Conservation (phyloP, 2,888 invertebrate species). For the Sycophila texana region DNA sequence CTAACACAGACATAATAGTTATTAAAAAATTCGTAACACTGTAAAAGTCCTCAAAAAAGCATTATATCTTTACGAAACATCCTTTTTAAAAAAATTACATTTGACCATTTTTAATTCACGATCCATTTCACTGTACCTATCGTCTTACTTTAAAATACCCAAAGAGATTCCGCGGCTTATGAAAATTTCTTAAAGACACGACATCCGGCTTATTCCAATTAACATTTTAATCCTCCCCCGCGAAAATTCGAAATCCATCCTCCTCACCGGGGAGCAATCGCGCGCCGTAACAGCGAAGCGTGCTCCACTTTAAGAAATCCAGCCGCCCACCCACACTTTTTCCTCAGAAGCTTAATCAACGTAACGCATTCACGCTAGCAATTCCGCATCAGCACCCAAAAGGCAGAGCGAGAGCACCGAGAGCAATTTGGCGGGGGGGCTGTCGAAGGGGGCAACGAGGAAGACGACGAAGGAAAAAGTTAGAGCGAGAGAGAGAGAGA, state of each 20-base stretch:
- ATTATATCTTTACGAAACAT: no score
- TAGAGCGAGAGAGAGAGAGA: conserved; percentile 31
- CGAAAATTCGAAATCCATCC: background rate
- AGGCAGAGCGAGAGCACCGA: conserved; percentile 26
- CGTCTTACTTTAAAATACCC: no score
- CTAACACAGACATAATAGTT: no score
- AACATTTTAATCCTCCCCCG: background rate
- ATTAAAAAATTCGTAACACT: no score
- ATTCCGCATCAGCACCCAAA: conserved; percentile 42
- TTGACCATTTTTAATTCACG: no score
- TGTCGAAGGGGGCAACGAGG: conserved; percentile 13
- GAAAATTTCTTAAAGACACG: no score
- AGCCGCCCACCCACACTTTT: conserved; percentile 4
- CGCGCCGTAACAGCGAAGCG: background rate
- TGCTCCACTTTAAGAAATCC: conserved; percentile 23
- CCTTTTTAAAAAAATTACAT: no score
- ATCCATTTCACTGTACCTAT: no score
- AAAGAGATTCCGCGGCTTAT: no score
- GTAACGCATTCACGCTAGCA: conserved; percentile 52
- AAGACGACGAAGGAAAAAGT: conserved; percentile 23
- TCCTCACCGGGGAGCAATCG: background rate
- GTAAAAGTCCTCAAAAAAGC: no score
- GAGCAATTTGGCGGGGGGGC: conserved; percentile 39
- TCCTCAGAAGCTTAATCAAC: conserved; percentile 46
- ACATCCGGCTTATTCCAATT: no score